Evolutionary conservation across 2,888 invertebrate species (phyloP).

Genomic region (Agrotis puta): DNA sequence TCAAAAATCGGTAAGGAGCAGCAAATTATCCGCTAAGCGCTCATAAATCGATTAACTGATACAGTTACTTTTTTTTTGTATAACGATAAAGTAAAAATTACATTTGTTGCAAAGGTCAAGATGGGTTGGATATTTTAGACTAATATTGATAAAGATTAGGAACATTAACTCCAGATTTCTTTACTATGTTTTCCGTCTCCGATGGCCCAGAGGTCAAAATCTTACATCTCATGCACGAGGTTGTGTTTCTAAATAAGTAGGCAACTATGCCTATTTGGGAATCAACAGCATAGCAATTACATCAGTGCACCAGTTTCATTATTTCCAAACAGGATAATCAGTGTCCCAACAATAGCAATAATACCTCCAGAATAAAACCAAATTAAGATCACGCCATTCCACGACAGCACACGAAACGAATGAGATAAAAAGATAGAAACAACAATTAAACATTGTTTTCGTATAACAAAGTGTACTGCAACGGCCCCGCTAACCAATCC

Average conservation of each 20-base stretch:
- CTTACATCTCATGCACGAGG: no score
- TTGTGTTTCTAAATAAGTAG: no score
- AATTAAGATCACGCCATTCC: conserved; percentile 40
- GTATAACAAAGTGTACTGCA: conserved; percentile 55
- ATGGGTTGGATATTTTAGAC: no score
- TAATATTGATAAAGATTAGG: no score
- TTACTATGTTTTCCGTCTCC: no score
- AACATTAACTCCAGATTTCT: no score
- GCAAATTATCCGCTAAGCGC: background rate
- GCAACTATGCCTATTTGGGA: background rate
- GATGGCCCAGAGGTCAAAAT: no score
- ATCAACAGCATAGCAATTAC: background rate
- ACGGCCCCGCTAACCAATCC: conserved; percentile 58
- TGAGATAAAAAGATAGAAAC: conserved; percentile 53
- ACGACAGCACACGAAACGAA: conserved; percentile 34
- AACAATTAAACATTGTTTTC: conserved; percentile 63
- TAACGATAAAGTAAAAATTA: background rate
- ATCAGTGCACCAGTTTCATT: conserved; percentile 4
- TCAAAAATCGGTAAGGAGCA: conserved; percentile 1
- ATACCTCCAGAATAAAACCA: conserved; percentile 46
- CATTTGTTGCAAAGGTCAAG: no score
- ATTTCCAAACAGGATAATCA: conserved; percentile 21
- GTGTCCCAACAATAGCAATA: conserved; percentile 32
- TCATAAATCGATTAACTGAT: conserved; percentile 17
- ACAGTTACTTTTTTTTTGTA: background rate